A percentile compares a stretch with the other conserved stretches of the same genome.
Evolutionary conservation across 2,113 vertebrate species (phyloP).

Genomic region (Gasterosteus nipponicus): DNA sequence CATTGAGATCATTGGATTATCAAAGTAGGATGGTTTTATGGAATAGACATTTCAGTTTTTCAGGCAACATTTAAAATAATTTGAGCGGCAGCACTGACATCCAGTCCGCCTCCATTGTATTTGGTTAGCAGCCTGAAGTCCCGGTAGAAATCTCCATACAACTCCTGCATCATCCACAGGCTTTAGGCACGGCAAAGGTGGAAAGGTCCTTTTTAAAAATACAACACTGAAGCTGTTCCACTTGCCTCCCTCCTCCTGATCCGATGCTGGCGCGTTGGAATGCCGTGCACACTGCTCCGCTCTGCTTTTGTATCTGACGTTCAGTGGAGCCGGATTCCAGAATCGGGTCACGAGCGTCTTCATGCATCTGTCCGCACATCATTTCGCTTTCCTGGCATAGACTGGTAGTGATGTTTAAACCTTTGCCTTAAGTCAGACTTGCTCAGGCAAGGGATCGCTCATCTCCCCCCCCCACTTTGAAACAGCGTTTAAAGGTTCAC

Average conservation of each 20-base stretch:
- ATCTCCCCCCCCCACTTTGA: slow-evolving; percentile 48
- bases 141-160: neutral
- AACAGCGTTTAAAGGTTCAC: slow-evolving; percentile 11
- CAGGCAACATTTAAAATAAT: neutral
- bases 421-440: slow-evolving; percentile 78
- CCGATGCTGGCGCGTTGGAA: slow-evolving; percentile 10
- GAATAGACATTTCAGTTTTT: neutral
- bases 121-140: neutral
- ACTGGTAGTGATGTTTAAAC: slow-evolving; percentile 60
- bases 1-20: neutral
- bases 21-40: neutral
- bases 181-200: neutral
- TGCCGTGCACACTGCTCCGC: neutral
- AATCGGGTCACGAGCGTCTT: slow-evolving; percentile 39
- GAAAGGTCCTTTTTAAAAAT: neutral
- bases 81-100: neutral
- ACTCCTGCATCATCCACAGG: slow-evolving; percentile 8
- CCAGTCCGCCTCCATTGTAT: neutral
- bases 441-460: slow-evolving; percentile 69
- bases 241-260: neutral
- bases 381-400: slow-evolving; percentile 40
- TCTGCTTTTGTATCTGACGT: neutral
- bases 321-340: slow-evolving; percentile 9
- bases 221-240: slow-evolving; percentile 11
- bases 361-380: slow-evolving; percentile 39